These are phyloP conservation scores for Spodoptera litura DNA, from an alignment of 1,140 invertebrate species.

Conservation along the genomic window DNA sequence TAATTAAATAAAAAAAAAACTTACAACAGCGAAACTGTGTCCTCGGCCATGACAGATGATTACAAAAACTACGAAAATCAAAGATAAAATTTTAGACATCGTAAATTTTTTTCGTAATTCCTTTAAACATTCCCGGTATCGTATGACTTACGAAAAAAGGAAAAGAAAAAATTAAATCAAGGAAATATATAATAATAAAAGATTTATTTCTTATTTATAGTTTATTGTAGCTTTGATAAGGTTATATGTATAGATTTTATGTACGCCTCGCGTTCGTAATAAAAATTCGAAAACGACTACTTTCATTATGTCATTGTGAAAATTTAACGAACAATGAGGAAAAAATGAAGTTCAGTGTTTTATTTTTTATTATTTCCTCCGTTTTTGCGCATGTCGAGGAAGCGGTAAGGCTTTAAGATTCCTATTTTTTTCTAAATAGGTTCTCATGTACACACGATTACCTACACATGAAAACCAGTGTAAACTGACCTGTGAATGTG, in stretches of 20 bases:
- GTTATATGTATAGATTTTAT: neutral
- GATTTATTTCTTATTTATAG: neutral
- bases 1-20: neutral
- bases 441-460: too few species aligned
- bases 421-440: too few species aligned
- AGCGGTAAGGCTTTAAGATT: neutral
- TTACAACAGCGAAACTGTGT: slow-evolving; percentile 3
- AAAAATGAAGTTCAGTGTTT: slow-evolving; percentile 4
- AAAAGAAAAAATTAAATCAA: neutral
- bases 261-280: neutral
- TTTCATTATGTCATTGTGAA: neutral
- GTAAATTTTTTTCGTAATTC: neutral
- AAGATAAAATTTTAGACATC: neutral
- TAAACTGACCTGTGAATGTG: too few species aligned
- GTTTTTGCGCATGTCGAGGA: slow-evolving; percentile 1
- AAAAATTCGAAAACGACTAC: neutral
- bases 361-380: slow-evolving; percentile 8
- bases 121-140: neutral
- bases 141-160: neutral
- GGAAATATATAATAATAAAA: neutral
- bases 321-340: neutral
- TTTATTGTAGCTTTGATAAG: neutral
- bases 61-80: neutral
- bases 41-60: neutral
- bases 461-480: too few species aligned